Percentiles rank a stretch among this genome's conserved stretches.
These are phyloP conservation scores for Carcharodon carcharias DNA, from an alignment of 2,797 vertebrate genomes.

Conservation along the genomic window DNA sequence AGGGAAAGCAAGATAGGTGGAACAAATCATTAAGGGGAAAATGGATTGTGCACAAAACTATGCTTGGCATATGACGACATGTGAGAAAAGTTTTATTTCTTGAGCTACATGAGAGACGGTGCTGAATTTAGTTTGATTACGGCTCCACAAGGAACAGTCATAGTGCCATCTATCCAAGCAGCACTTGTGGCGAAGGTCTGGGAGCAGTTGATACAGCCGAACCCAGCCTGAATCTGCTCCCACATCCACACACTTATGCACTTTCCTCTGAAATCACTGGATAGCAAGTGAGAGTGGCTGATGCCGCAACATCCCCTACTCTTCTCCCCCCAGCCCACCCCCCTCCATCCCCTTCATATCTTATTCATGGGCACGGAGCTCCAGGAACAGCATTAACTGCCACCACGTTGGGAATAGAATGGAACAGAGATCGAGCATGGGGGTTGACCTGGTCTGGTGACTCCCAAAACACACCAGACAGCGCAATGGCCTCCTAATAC, in stretches of 20 bases:
- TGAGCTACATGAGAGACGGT: not conserved
- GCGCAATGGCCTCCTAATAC: no score
- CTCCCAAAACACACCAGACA: not conserved
- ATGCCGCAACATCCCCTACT: not conserved
- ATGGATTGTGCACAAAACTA: not conserved
- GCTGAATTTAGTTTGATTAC: not conserved
- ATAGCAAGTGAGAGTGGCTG: not conserved
- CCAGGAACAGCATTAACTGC: not conserved
- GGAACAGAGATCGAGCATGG: not conserved
- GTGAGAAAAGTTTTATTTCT: not conserved
- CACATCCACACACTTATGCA: not conserved
- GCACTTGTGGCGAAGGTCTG: not conserved
- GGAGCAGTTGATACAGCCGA: not conserved
- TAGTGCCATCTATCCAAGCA: not conserved
- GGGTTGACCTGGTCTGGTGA: no score
- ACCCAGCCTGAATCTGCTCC: not conserved
- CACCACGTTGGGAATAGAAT: not conserved
- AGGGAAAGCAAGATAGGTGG: not conserved
- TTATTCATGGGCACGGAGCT: not conserved
- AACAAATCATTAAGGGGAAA: not conserved
- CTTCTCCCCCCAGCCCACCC: not conserved
- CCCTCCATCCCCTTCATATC: not conserved
- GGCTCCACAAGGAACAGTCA: not conserved
- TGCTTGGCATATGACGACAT: not conserved
- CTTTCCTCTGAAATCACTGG: not conserved